These are phyloP conservation scores for Apostichopus parvimensis DNA, from an alignment of 35 echinoderm and acorn worm species.

Conservation along the genomic window DNA sequence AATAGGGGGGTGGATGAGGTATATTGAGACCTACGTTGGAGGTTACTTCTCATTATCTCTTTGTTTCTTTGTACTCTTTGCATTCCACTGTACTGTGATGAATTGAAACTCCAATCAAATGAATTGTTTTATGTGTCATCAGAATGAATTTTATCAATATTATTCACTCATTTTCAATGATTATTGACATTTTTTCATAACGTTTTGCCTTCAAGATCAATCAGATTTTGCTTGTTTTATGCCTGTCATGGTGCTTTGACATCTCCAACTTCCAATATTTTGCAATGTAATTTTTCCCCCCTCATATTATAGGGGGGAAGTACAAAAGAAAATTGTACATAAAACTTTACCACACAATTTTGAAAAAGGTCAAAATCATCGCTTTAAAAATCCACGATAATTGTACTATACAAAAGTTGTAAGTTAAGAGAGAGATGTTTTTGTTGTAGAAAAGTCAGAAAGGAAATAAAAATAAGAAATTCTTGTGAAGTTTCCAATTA, in stretches of 20 bases:
- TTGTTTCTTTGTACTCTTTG: not conserved
- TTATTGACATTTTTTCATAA: conserved; percentile 31
- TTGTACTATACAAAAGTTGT: conserved; percentile 46
- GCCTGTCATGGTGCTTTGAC: conserved; percentile 51
- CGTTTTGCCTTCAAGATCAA: conserved; percentile 36
- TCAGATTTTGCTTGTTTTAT: conserved; percentile 28
- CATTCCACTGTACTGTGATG: conserved; percentile 11
- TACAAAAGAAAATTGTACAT: conserved; percentile 39
- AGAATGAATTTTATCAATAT: conserved; percentile 15
- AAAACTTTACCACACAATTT: conserved; percentile 27
- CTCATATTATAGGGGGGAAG: not conserved
- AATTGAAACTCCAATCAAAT: not conserved
- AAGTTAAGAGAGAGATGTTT: conserved; percentile 39
- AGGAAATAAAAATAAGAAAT: conserved; percentile 63
- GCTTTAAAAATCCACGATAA: conserved; percentile 40
- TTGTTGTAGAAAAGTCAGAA: not conserved
- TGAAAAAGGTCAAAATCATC: conserved; percentile 25
- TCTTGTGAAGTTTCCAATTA: conserved; percentile 20
- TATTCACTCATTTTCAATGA: conserved; percentile 15
- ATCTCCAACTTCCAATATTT: conserved; percentile 56
- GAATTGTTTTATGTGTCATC: not conserved
- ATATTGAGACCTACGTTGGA: not conserved
- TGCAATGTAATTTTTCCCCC: conserved; percentile 52
- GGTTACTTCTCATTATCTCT: not conserved
- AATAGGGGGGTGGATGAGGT: not conserved